These are phyloP conservation scores for Pardosa pseudoannulata DNA, from an alignment of 2,888 invertebrate genomes.

Conservation along the genomic window DNA sequence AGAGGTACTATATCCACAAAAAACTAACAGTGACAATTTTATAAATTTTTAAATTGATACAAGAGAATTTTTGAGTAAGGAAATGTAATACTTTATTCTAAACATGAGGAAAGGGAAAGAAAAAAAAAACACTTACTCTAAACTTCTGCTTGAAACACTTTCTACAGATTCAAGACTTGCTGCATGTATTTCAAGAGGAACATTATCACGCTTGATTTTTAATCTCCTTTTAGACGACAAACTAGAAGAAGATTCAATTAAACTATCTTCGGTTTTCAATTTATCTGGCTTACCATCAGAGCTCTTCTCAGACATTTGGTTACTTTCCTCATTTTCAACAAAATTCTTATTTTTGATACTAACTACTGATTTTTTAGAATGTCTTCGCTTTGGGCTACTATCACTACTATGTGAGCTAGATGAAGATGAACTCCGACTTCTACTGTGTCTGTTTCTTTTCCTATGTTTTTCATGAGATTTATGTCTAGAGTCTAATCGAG, in stretches of 20 bases:
- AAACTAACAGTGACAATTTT: too few species aligned
- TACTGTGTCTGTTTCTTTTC: conserved; percentile 8
- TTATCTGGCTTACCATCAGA: not conserved
- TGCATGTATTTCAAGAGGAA: not conserved
- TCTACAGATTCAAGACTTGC: too few species aligned
- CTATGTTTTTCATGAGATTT: not conserved
- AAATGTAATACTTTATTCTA: too few species aligned
- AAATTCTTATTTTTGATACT: not conserved
- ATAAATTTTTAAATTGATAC: too few species aligned
- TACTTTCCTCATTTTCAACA: not conserved
- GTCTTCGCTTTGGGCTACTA: conserved; percentile 17
- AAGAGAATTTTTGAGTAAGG: too few species aligned
- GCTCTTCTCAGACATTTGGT: not conserved
- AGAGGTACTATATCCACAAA: too few species aligned
- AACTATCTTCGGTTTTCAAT: not conserved
- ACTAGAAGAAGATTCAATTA: not conserved
- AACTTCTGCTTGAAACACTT: too few species aligned
- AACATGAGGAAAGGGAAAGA: too few species aligned
- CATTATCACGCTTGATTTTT: conserved; percentile 51
- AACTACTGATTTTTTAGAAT: not conserved
- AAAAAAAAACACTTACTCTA: too few species aligned
- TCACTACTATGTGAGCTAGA: conserved; percentile 17
- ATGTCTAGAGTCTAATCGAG: not conserved
- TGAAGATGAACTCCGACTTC: not conserved
- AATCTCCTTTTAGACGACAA: conserved; percentile 11